A percentile compares a stretch with the other conserved stretches of the same genome.
These are phyloP conservation scores for Crocidura indochinensis DNA, from an alignment of 2,797 vertebrate genomes.

Conservation along the genomic window DNA sequence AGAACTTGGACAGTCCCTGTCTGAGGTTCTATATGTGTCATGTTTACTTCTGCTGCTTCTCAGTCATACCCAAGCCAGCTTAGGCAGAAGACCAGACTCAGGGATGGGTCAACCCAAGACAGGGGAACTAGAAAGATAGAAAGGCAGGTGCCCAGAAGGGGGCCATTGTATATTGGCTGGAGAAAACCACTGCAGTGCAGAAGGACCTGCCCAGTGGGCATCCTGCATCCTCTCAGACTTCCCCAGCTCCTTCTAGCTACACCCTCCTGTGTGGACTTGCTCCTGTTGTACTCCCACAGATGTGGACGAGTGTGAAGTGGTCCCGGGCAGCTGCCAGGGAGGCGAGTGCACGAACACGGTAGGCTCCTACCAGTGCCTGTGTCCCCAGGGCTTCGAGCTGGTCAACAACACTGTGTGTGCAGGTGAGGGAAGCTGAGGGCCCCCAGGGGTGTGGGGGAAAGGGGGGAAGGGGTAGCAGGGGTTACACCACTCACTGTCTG, in stretches of 20 bases:
- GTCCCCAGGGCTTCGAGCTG: constrained; percentile 92
- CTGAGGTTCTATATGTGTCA: background rate
- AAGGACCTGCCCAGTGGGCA: background rate
- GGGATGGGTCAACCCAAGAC: background rate
- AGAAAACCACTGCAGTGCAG: background rate
- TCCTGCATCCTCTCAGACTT: background rate
- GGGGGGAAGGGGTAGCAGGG: background rate
- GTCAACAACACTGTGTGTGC: constrained; percentile 84
- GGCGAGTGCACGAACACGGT: constrained; percentile 94
- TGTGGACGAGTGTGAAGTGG: constrained; percentile 94
- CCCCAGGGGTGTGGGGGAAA: rapidly evolving
- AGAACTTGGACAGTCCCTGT: background rate
- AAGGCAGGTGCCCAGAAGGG: background rate
- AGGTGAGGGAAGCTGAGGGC: constrained; percentile 82
- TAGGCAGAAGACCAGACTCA: background rate
- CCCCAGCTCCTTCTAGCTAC: constrained; percentile 18
- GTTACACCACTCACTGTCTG: background rate
- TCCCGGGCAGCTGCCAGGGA: constrained; percentile 91
- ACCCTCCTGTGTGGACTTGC: background rate
- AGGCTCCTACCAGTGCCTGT: constrained; percentile 94
- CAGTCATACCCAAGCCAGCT: constrained; percentile 5
- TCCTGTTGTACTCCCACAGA: constrained; percentile 89
- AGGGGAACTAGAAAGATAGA: background rate
- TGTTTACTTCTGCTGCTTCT: constrained; percentile 3
- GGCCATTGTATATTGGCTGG: background rate